Percentiles rank a stretch among this genome's conserved stretches.
These are phyloP conservation scores for Anguilla marmorata DNA, from an alignment of 2,797 vertebrate species.

Conservation along the genomic window DNA sequence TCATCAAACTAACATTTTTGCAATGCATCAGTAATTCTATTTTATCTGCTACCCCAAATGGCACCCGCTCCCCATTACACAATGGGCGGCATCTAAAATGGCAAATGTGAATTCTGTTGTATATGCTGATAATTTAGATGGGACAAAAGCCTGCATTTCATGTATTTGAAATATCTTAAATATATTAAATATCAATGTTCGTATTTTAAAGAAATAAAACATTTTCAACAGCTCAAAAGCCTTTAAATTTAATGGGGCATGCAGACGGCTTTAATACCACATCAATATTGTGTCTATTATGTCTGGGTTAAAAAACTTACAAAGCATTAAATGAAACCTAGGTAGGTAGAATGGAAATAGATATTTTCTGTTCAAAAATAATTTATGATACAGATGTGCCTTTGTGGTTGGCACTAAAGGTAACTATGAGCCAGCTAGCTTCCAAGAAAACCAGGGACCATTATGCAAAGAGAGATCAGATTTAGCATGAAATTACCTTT, in stretches of 20 bases:
- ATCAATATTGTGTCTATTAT: neutral
- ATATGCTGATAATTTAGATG: too few species aligned
- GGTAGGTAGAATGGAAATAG: neutral
- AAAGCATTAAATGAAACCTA: neutral
- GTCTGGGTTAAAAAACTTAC: too few species aligned
- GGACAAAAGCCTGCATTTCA: neutral
- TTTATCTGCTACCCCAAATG: neutral
- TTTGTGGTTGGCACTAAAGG: neutral
- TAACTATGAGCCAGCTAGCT: neutral
- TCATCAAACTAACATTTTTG: neutral
- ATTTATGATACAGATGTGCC: neutral
- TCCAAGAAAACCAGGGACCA: neutral
- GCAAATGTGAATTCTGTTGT: too few species aligned
- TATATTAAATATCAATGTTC: neutral
- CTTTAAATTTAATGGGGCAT: neutral
- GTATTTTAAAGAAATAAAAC: neutral
- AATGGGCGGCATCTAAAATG: too few species aligned
- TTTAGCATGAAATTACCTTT: neutral
- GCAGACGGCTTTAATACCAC: neutral
- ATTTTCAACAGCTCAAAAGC: neutral
- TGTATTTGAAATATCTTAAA: neutral
- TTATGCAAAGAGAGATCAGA: neutral
- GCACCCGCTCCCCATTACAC: too few species aligned
- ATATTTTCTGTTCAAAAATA: neutral
- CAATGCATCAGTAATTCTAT: neutral